Percentiles rank a stretch among this genome's conserved stretches.
Conservation (phyloP, 2,888 invertebrate genomes). For the Pelosia muscerda region DNA sequence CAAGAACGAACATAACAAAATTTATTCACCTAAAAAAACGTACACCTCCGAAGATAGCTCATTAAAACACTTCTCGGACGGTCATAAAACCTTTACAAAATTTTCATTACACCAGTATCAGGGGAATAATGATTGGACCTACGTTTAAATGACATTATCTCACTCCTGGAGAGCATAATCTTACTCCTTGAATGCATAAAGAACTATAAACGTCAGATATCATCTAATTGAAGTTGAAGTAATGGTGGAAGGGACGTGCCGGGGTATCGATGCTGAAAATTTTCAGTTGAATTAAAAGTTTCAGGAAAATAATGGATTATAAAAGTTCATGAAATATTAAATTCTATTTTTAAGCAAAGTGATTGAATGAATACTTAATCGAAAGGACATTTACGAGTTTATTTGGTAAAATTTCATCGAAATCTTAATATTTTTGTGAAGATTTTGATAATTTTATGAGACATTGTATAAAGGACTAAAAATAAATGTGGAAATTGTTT, state of each 20-base stretch:
- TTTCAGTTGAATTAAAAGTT: not conserved
- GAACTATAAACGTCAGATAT: conserved; percentile 86
- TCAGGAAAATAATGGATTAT: not conserved
- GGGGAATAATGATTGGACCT: conserved; percentile 79
- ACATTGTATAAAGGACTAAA: no score
- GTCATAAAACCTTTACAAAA: conserved; percentile 78
- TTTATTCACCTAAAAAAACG: conserved; percentile 58
- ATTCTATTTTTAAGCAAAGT: not conserved
- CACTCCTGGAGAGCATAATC: conserved; percentile 78
- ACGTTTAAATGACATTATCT: conserved; percentile 82
- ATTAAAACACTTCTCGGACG: conserved; percentile 62
- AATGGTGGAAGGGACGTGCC: conserved; percentile 61
- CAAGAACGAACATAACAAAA: conserved; percentile 37
- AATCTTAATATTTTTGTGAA: no score
- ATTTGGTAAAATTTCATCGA: no score
- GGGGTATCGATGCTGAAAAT: conserved; percentile 32
- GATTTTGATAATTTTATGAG: no score
- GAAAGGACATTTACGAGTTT: not conserved
- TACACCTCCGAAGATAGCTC: conserved; percentile 62
- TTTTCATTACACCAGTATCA: conserved; percentile 80
- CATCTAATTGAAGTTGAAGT: conserved; percentile 84
- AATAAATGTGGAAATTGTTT: no score
- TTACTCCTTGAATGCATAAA: conserved; percentile 82
- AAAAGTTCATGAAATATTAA: not conserved
- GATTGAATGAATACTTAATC: not conserved